Percentiles rank a stretch among this genome's conserved stretches.
Evolutionary conservation across 1,140 invertebrate species (phyloP).

Genomic region (Palaemon carinicauda): DNA sequence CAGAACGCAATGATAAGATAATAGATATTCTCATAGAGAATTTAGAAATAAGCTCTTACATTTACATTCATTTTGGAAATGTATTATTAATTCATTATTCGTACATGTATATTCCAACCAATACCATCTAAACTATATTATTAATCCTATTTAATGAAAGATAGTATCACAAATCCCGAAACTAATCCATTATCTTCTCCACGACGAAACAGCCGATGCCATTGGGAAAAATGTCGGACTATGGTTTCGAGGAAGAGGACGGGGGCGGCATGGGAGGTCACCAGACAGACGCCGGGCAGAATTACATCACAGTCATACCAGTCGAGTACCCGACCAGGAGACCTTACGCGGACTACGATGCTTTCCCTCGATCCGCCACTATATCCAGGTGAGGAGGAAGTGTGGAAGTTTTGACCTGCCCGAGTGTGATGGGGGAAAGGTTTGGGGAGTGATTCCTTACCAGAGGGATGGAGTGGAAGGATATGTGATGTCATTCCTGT

Average conservation of each 20-base stretch:
- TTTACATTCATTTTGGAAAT: too few relatives aligned
- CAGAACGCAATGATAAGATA: too few relatives aligned
- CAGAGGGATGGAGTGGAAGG: neutral
- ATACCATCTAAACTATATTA: too few relatives aligned
- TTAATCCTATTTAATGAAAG: too few relatives aligned
- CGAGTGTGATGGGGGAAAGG: too few relatives aligned
- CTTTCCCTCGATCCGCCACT: constrained; percentile 56
- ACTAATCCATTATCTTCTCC: neutral
- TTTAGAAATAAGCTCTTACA: too few relatives aligned
- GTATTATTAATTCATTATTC: too few relatives aligned
- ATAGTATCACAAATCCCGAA: neutral
- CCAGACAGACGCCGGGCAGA: constrained; percentile 59
- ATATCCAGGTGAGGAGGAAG: constrained; percentile 25
- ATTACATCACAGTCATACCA: constrained; percentile 60
- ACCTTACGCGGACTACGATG: constrained; percentile 54
- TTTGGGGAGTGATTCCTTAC: neutral
- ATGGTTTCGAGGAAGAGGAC: constrained; percentile 58
- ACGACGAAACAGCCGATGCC: constrained; percentile 31
- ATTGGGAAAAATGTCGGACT: constrained; percentile 57
- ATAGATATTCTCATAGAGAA: too few relatives aligned
- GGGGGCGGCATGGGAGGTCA: constrained; percentile 50
- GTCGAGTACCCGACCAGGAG: constrained; percentile 59
- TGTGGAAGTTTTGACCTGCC: too few relatives aligned
- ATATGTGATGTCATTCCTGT: neutral
- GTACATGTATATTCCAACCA: too few relatives aligned